Percentiles rank a stretch among this genome's conserved stretches.
phyloP scores from a whole-genome alignment of 64 coral and sea anemone genomes.

The Pachyseris speciosa region DNA sequence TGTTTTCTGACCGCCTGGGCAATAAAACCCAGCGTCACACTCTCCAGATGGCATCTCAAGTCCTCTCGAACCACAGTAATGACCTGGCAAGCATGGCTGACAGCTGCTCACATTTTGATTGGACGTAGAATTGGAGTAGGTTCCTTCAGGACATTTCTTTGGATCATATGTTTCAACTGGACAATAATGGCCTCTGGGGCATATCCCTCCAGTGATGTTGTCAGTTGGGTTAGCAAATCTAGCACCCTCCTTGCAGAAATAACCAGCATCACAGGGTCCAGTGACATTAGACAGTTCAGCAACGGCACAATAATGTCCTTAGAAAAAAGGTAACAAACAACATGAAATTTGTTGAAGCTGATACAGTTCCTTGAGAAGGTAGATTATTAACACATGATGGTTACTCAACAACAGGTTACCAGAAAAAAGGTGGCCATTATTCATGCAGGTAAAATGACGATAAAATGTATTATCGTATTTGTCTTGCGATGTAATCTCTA shows the following conservation, averaged over 20 bases:
- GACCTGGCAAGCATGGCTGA: constrained; percentile 73
- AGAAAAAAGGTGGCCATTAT: too few relatives aligned
- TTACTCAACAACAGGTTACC: too few relatives aligned
- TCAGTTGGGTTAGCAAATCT: constrained; percentile 78
- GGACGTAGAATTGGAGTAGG: constrained; percentile 77
- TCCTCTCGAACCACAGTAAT: constrained; percentile 85
- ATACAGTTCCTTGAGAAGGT: background rate
- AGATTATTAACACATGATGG: background rate
- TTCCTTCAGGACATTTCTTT: constrained; percentile 84
- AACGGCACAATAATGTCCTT: constrained; percentile 84
- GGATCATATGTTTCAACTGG: constrained; percentile 81
- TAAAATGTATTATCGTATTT: too few relatives aligned
- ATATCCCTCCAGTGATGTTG: constrained; percentile 89
- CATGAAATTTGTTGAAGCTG: background rate
- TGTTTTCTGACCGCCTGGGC: constrained; percentile 84
- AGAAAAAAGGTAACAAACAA: background rate
- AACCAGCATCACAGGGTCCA: constrained; percentile 92
- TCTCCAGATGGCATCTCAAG: constrained; percentile 74
- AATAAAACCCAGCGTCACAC: constrained; percentile 87
- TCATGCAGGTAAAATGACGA: too few relatives aligned
- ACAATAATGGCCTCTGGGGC: constrained; percentile 83
- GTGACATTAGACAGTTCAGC: constrained; percentile 79
- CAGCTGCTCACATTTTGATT: constrained; percentile 86
- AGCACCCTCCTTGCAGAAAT: constrained; percentile 84
- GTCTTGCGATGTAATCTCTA: too few relatives aligned